Conservation (phyloP, 2,797 vertebrate genomes). For the Chloroceryle inda region DNA sequence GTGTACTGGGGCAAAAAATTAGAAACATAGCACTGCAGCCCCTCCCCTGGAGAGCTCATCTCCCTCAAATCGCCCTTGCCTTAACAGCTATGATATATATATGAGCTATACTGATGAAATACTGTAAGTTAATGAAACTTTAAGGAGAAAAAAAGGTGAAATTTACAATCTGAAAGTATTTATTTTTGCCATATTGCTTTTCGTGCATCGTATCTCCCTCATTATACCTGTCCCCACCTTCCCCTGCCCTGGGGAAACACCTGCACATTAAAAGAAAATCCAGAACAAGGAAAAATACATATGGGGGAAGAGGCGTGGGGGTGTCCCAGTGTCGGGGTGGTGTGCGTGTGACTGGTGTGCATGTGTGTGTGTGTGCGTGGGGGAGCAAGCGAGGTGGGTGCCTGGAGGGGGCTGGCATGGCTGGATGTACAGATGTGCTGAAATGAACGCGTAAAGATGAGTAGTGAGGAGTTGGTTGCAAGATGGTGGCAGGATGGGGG, state of each 20-base stretch:
- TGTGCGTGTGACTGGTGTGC: background rate
- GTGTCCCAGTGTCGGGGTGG: background rate
- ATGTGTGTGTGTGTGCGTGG: background rate
- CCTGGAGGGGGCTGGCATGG: background rate
- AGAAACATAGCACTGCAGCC: conserved; percentile 16
- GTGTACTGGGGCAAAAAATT: background rate
- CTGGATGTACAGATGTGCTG: background rate
- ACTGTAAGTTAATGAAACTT: conserved; percentile 90
- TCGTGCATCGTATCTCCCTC: conserved; percentile 81
- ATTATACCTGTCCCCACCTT: conserved; percentile 71
- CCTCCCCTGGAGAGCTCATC: background rate
- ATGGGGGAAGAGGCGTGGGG: conserved; percentile 42
- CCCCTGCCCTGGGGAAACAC: conserved; percentile 14
- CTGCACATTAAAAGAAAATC: conserved; percentile 46
- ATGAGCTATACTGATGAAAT: conserved; percentile 86
- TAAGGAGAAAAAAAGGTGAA: conserved; percentile 83
- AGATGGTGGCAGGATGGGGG: conserved; percentile 8
- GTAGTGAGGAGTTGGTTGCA: background rate
- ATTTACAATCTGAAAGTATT: conserved; percentile 91
- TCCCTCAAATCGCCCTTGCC: conserved; percentile 49
- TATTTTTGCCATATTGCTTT: conserved; percentile 91
- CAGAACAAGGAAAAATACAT: background rate
- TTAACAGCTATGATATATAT: conserved; percentile 80
- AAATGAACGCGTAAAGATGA: background rate
- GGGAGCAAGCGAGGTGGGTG: background rate